Evolutionary conservation across 1,140 invertebrate species (phyloP).

Genomic region (Drosophila bifasciata): DNA sequence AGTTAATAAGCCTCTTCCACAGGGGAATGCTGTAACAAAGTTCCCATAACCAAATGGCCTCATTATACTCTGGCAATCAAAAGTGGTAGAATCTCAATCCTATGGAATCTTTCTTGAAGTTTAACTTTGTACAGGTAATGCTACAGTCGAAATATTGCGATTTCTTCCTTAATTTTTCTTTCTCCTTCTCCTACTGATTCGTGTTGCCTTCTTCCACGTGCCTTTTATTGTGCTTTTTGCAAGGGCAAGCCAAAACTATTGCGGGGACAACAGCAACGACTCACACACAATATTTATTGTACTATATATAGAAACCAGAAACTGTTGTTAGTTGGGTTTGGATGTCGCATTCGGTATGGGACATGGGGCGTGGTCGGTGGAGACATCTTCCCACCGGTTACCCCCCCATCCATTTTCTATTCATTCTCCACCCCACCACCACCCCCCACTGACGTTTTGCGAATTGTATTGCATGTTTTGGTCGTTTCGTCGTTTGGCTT

Average conservation of each 20-base stretch:
- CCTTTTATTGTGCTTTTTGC: conserved; percentile 21
- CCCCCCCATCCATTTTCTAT: conserved; percentile 4
- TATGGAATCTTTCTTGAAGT: too few relatives aligned
- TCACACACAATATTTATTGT: conserved; percentile 43
- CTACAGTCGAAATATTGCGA: too few relatives aligned
- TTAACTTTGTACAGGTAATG: too few relatives aligned
- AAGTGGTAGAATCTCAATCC: too few relatives aligned
- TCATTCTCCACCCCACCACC: not conserved
- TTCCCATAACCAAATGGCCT: too few relatives aligned
- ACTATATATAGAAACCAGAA: conserved; percentile 57
- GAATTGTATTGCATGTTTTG: conserved; percentile 60
- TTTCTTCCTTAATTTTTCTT: too few relatives aligned
- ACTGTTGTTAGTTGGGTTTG: conserved; percentile 27
- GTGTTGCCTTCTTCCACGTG: too few relatives aligned
- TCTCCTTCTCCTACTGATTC: not conserved
- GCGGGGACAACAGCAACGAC: conserved; percentile 1
- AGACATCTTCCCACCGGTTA: conserved; percentile 7
- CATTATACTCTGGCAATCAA: too few relatives aligned
- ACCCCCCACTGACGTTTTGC: conserved; percentile 63
- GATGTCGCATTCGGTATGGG: not conserved
- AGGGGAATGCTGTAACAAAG: too few relatives aligned
- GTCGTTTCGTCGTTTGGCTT: conserved; percentile 53
- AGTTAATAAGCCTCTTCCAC: too few relatives aligned
- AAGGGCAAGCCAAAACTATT: conserved; percentile 42
- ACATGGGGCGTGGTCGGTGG: conserved; percentile 11